A percentile compares a stretch with the other conserved stretches of the same genome.
These are phyloP conservation scores for Telmatherina bonti DNA, from an alignment of 2,797 vertebrate genomes.

Conservation along the genomic window DNA sequence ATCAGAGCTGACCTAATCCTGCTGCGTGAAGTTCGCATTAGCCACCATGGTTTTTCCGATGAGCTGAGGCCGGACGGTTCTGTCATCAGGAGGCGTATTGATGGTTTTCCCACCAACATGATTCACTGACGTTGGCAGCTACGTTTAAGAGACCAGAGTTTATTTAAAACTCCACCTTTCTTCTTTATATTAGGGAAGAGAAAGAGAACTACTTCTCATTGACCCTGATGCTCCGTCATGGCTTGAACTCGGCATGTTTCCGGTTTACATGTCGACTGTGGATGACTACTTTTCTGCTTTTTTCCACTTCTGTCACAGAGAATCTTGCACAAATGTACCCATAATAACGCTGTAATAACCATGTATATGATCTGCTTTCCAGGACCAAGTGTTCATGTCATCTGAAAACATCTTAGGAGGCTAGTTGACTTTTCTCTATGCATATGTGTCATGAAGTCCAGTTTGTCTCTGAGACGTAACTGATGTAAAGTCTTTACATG, in stretches of 20 bases:
- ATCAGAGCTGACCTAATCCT: too few relatives aligned
- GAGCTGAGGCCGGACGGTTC: too few relatives aligned
- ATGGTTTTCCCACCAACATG: too few relatives aligned
- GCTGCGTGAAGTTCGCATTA: too few relatives aligned
- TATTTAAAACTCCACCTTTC: not conserved
- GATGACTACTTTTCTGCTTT: not conserved
- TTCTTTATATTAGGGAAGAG: not conserved
- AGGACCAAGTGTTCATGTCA: slow-evolving; percentile 2
- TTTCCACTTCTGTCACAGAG: not conserved
- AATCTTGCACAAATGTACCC: not conserved
- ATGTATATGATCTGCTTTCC: slow-evolving; percentile 16
- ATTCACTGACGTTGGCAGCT: too few relatives aligned
- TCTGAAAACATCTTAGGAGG: slow-evolving; percentile 25
- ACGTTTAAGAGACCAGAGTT: too few relatives aligned
- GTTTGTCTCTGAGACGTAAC: slow-evolving; percentile 10
- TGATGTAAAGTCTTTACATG: slow-evolving; percentile 12
- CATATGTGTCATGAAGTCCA: slow-evolving; percentile 29
- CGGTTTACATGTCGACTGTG: not conserved
- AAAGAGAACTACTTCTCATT: not conserved
- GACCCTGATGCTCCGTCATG: not conserved
- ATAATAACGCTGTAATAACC: not conserved
- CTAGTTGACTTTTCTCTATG: slow-evolving; percentile 43
- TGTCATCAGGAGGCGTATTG: too few relatives aligned
- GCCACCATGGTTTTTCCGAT: too few relatives aligned
- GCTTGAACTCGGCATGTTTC: too few relatives aligned